Evolutionary conservation across 2,888 invertebrate genomes (phyloP), one percentile per base, ranked within the genome.

Genomic region (Brassicogethes aeneus): DNA sequence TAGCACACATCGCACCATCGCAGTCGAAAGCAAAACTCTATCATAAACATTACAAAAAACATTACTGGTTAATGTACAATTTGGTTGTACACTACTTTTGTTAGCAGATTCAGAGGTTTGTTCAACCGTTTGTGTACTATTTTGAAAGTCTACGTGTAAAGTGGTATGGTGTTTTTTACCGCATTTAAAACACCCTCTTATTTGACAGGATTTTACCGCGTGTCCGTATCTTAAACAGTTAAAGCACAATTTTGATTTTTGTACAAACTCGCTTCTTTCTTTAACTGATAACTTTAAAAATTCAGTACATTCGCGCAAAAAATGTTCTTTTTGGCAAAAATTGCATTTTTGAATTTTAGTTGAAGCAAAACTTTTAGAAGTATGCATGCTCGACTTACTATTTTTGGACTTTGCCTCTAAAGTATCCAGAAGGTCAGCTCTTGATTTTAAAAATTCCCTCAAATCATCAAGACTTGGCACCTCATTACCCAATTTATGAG

Each of bases 171-270:
- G n/a, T n/a, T n/a, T n/a, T n/a, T n/a, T n/a, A n/a, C n/a, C n/a
- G n/a, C n/a, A n/a, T n/a, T n/a, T n/a, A n/a, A n/a, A n/a, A n/a
- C n/a, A n/a, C n/a, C n/a, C n/a, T n/a, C n/a, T n/a, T n/a, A n/a
- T n/a, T n/a, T n/a, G n/a, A n/a, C n/a, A n/a, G n/a, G 23, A 7
- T 23, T 23, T 23, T 23, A 23, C 23, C 5, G 23, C 23, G 10
- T 23, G 23, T 23, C 23, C 23, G 10, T 7, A 23, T 23, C 23
- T 23, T 23, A 23, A 23, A 23, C 39, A 39, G 16, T 30, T 31
- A 16, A 36, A 8, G 16, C 40, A 40, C 14, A 40, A 15, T 36
- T 40, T 40, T 16, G 29, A 10, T 15, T 35, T 40, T 36, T 40
- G 34, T 16, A 40, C 16, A 23, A 23, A 23, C 23, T 23, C 23